Base-by-base conservation (phyloP, 2,888 invertebrate genomes). In the Caenorhabditis uteleia region DNA sequence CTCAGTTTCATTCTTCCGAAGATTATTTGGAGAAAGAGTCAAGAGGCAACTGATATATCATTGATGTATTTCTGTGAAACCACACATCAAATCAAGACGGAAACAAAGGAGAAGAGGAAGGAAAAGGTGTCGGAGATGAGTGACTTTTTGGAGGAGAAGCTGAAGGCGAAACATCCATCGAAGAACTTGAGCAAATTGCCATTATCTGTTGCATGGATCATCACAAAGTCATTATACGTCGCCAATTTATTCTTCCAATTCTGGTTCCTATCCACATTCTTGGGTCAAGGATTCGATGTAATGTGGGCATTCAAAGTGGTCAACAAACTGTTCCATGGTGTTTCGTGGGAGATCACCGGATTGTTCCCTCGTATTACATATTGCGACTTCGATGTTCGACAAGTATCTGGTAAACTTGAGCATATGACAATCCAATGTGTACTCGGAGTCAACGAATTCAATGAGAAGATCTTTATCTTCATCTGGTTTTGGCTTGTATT, bases 401-500 rank as follows among this genome's bases (percentile, higher is more conserved):
- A 51, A 26, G 23, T 39, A 21, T 39, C 43, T 14, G 62, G 62
- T 27, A 44, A 55, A 21, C 44, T 40, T 10, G 42, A 48, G 1
- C 33, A 49, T 1, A 48, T 54, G 20, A 54, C 57, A 2, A 27
- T 57, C 14, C 57, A 64, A 36, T 64, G 64, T 25, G 48, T 57
- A 3, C 36, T 64, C 16, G 64, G 64, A n/a, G 45, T 64, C 44
- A 64, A 64, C 23, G 64, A 64, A 45, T 64, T 64, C 69, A 79
- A 79, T 49, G 79, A 79, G 53, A 78, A 78, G 44, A 76, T 79
- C 55, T 74, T 74, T 42, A 44, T 58, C 8, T 64, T 64, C 64
- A 42, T 64, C 26, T 64, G 57, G 57, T 51, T 7, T 59, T 86
- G 85, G 85, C 80, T 86, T 54, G 83, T 85, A 6, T 83, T 85